Conservation (phyloP, 2,113 vertebrate species). For the Muntiacus muntjak region DNA sequence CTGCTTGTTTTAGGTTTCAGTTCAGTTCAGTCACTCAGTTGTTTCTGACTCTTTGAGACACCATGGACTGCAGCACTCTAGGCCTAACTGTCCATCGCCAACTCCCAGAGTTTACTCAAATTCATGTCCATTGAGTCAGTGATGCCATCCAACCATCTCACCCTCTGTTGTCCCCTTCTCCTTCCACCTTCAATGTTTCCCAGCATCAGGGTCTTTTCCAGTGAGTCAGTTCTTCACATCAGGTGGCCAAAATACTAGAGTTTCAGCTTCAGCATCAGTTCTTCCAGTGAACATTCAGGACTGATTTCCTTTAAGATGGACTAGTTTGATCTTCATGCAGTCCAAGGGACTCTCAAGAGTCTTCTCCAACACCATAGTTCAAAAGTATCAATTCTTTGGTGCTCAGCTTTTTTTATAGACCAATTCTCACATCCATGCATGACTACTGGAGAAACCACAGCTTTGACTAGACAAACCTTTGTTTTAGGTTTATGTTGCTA, state of each 20-base stretch:
- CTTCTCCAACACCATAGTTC: not conserved
- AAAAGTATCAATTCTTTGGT: not conserved
- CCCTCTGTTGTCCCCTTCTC: not conserved
- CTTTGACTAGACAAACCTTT: not conserved
- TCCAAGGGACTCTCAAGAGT: not conserved
- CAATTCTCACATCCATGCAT: not conserved
- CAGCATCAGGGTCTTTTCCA: not conserved
- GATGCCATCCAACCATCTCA: not conserved
- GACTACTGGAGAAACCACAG: not conserved
- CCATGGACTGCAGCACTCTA: not conserved
- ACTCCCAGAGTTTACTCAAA: not conserved
- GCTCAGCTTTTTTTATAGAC: not conserved
- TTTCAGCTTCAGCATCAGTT: not conserved
- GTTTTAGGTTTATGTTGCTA: not conserved
- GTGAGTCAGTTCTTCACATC: not conserved
- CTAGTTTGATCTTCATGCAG: not conserved
- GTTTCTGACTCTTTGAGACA: not conserved
- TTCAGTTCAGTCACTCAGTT: not conserved
- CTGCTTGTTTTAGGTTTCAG: not conserved
- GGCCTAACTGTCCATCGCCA: not conserved
- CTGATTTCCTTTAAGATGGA: not conserved
- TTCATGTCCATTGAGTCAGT: not conserved
- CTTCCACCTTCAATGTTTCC: not conserved
- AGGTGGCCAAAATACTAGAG: not conserved
- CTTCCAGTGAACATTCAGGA: not conserved